A percentile compares a stretch with the other conserved stretches of the same genome.
These are phyloP conservation scores for Pocillopora grandis DNA, from an alignment of 92 coral and sea anemone genomes.

Conservation along the genomic window DNA sequence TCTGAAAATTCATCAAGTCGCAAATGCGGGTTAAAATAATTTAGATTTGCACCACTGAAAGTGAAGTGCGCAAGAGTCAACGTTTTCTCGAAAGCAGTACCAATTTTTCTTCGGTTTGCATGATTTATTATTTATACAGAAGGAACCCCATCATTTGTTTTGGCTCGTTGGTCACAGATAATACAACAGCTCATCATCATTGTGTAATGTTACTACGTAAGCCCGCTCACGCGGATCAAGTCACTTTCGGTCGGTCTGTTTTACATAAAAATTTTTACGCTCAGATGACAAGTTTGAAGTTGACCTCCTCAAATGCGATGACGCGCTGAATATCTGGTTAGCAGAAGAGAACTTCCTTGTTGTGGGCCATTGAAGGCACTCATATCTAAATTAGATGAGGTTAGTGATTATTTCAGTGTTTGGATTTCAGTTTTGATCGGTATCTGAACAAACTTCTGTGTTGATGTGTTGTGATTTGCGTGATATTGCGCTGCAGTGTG, in stretches of 20 bases:
- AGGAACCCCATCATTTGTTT: constrained; percentile 8
- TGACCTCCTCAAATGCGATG: background rate
- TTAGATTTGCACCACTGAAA: background rate
- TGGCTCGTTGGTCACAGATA: constrained; percentile 24
- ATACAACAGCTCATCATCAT: constrained; percentile 24
- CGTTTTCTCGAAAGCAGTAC: too few species aligned
- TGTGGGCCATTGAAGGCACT: background rate
- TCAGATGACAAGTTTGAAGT: constrained; percentile 27
- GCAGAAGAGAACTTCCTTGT: background rate
- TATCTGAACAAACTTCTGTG: background rate
- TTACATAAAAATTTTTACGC: constrained; percentile 20
- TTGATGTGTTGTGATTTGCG: background rate
- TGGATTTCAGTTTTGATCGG: background rate
- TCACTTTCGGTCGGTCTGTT: constrained; percentile 1
- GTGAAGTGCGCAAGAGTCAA: background rate
- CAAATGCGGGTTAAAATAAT: background rate
- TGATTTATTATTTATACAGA: background rate
- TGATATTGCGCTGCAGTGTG: constrained; percentile 1
- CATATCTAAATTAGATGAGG: background rate
- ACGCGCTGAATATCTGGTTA: background rate
- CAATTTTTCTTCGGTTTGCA: too few species aligned
- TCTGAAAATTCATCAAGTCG: background rate
- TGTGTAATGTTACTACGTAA: constrained; percentile 7
- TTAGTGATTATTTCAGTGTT: background rate
- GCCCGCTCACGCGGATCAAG: constrained; percentile 20